Evolutionary conservation across 2,888 invertebrate genomes (phyloP).

Genomic region (Cylloceria caligata): DNA sequence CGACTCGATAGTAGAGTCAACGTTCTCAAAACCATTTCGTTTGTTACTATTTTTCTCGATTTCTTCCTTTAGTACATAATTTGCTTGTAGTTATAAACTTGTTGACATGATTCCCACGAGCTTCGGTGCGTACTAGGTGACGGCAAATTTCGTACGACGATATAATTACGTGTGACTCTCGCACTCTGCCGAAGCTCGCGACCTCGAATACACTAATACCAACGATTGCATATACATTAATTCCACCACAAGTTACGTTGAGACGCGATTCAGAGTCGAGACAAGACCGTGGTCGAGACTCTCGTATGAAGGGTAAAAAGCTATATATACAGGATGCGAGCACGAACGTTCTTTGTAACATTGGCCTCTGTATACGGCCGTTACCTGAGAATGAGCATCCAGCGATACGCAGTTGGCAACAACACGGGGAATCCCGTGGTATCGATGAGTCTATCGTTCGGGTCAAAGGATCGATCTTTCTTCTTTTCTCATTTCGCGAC

Average conservation of each 20-base stretch:
- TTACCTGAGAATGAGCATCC: background rate
- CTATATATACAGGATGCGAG: background rate
- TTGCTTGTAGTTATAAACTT: background rate
- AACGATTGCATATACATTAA: background rate
- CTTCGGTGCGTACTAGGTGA: background rate
- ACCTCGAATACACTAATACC: background rate
- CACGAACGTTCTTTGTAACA: background rate
- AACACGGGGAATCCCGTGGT: conserved; percentile 44
- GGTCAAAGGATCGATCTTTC: conserved; percentile 63
- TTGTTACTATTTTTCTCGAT: background rate
- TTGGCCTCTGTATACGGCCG: background rate
- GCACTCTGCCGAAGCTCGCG: background rate
- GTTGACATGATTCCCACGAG: background rate
- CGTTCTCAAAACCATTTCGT: background rate
- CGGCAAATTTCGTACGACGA: background rate
- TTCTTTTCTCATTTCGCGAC: conserved; percentile 59
- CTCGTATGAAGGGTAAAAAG: background rate
- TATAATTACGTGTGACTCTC: background rate
- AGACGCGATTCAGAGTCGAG: background rate
- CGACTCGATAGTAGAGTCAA: too few species aligned
- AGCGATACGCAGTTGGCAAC: conserved; percentile 7
- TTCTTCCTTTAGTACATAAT: background rate
- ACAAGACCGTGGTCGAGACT: too few species aligned
- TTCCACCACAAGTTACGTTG: background rate
- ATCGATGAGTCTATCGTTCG: conserved; percentile 65